Evolutionary conservation across 2,113 vertebrate species (phyloP), one percentile per base, ranked within the genome.

Genomic region (Anoura caudifer): DNA sequence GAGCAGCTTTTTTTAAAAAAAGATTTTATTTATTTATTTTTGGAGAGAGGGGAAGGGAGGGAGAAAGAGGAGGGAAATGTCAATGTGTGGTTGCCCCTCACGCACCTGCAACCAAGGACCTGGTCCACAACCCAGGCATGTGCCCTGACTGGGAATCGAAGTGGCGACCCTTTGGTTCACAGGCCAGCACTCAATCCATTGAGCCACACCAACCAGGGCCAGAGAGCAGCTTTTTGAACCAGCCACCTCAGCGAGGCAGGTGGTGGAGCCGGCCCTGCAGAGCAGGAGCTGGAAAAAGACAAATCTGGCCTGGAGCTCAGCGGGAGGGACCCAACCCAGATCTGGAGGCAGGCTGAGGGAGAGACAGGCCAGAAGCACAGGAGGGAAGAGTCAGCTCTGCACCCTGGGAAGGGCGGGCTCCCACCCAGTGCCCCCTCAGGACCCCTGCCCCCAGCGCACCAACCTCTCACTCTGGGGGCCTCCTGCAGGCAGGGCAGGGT

Each of bases 391-490:
- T 5, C 41, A 91, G 59, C 11, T 17, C 65, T 1, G 8, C 11
- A 9, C 2, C 72, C 12, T 0, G n/a, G 0, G 2, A 52, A 16
- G 56, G 56, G 7, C 5, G 22, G 65, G 47, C 33, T 83, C 41
- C n/a, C 1, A 5, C 1, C 10, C 4, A 47, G 7, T 0, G 69
- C 3, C n/a, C 33, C 41, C 17, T 63, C 0, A 0, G 2, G 3
- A n/a, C 31, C 80, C 36, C 33, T 1, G 2, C 0, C 13, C 2
- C 31, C 31, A 43, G 7, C 0, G 5, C n/a, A 16, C 79, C 11
- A 28, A 19, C 45, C 38, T 24, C 31, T 4, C 3, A n/a, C 72
- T 59, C 33, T 19, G 1, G 81, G 45, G 63, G 41, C 4, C 17
- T 15, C 65, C 36, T 0, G 12, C 7, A 47, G 56, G 17, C 59